Evolutionary conservation across 2,888 invertebrate species (phyloP), one percentile per base, ranked within the genome.

Genomic region (Melanargia galathea): DNA sequence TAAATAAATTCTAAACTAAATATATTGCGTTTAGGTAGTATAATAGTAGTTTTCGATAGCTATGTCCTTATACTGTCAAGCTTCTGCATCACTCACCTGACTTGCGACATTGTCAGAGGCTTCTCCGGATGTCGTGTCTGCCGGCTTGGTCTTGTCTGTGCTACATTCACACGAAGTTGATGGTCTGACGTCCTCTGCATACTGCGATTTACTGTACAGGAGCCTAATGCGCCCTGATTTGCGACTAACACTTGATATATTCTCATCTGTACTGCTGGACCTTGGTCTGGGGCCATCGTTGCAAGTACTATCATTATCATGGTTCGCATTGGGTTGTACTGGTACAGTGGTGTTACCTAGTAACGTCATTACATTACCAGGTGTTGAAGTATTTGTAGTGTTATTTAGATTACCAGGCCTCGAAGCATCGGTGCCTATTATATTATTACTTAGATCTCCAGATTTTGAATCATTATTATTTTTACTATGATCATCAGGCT

Each of bases 11-110:
- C n/a, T n/a, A n/a, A n/a, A n/a, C n/a, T n/a, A n/a, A n/a, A n/a
- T n/a, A n/a, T n/a, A n/a, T n/a, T n/a, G n/a, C n/a, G n/a, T n/a
- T n/a, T n/a, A n/a, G n/a, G n/a, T n/a, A n/a, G n/a, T n/a, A n/a
- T n/a, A n/a, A n/a, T n/a, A n/a, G n/a, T n/a, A n/a, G n/a, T n/a
- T n/a, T n/a, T n/a, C n/a, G n/a, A n/a, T n/a, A n/a, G n/a, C n/a
- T n/a, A n/a, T n/a, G n/a, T n/a, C n/a, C n/a, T n/a, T n/a, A n/a
- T n/a, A n/a, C n/a, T n/a, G n/a, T n/a, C n/a, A n/a, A n/a, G n/a
- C n/a, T n/a, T n/a, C n/a, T n/a, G 26, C 43, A 16, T 30, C 18
- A 45, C 55, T 55, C 20, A 48, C 38, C 22, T 24, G 35, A 35
- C 38, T 49, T 16, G 33, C 10, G 7, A 20, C n/a, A 35, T 35